phyloP scores from a whole-genome alignment of 2,888 invertebrate species.

The Oscheius sp. region DNA sequence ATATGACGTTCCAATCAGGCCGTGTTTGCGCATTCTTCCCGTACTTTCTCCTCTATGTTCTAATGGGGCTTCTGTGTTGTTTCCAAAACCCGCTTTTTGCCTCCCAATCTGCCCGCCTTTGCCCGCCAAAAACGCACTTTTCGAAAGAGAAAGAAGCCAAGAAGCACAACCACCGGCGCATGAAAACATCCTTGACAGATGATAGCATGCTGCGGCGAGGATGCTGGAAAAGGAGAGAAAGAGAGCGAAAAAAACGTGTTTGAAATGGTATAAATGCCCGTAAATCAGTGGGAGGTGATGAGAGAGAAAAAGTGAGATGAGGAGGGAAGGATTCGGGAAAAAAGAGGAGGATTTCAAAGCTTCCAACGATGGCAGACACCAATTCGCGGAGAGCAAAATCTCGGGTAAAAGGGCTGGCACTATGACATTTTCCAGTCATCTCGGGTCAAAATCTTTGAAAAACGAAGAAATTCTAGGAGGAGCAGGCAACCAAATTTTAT shows the following conservation, averaged over 20 bases:
- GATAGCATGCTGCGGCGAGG: slow-evolving; percentile 15
- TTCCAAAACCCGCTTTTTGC: slow-evolving; percentile 25
- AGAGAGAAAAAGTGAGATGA: slow-evolving; percentile 6
- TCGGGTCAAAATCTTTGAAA: no score
- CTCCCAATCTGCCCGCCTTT: no score
- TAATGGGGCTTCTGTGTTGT: slow-evolving; percentile 20
- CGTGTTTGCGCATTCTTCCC: slow-evolving; percentile 19
- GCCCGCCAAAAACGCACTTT: slow-evolving; percentile 33
- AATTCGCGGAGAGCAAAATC: no score
- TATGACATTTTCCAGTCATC: no score
- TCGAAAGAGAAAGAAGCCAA: not conserved
- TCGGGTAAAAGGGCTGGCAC: no score
- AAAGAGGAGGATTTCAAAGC: not conserved
- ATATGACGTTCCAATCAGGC: slow-evolving; percentile 7
- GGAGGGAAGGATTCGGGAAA: not conserved
- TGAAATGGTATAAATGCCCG: slow-evolving; percentile 7
- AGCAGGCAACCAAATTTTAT: no score
- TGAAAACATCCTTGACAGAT: slow-evolving; percentile 35
- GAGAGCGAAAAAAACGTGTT: slow-evolving; percentile 25
- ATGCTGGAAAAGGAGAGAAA: not conserved
- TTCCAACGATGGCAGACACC: no score
- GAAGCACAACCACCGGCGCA: not conserved
- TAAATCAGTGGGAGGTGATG: slow-evolving; percentile 16
- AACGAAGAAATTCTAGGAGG: no score
- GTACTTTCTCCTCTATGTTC: slow-evolving; percentile 8